Conservation (phyloP, 2,113 vertebrate genomes). For the Tachysurus fulvidraco region DNA sequence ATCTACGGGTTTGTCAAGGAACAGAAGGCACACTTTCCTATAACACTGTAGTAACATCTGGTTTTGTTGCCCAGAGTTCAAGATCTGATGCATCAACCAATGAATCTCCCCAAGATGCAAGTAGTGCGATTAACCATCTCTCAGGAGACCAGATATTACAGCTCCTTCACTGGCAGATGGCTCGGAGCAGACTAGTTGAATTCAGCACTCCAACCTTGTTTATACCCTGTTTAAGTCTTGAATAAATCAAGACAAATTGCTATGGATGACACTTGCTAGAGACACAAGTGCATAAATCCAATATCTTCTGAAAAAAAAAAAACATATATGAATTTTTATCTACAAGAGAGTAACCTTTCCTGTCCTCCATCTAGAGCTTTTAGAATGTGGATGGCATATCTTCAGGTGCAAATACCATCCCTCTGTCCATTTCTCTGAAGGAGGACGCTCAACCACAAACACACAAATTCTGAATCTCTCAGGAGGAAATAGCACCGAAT, state of each 20-base stretch:
- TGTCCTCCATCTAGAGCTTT: slow-evolving; percentile 43
- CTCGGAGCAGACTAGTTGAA: slow-evolving; percentile 51
- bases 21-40: slow-evolving; percentile 33
- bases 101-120: slow-evolving; percentile 51
- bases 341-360: slow-evolving; percentile 52
- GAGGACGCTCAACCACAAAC: slow-evolving; percentile 30
- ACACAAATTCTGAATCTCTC: slow-evolving; percentile 43
- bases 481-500: slow-evolving; percentile 34
- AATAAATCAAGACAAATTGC: slow-evolving; percentile 63
- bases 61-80: slow-evolving; percentile 41
- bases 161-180: slow-evolving; percentile 49
- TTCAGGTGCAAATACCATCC: slow-evolving; percentile 39
- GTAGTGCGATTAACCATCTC: slow-evolving; percentile 50
- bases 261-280: slow-evolving; percentile 50
- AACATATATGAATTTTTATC: slow-evolving; percentile 52
- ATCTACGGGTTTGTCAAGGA: slow-evolving; percentile 9
- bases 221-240: slow-evolving; percentile 60
- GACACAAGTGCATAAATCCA: slow-evolving; percentile 55
- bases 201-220: slow-evolving; percentile 56
- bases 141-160: slow-evolving; percentile 52
- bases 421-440: slow-evolving; percentile 28
- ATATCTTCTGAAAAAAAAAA: slow-evolving; percentile 45
- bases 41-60: slow-evolving; percentile 39
- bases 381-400: slow-evolving; percentile 48
- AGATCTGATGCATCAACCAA: slow-evolving; percentile 52